A percentile compares a stretch with the other conserved stretches of the same genome.
Evolutionary conservation across 2,888 invertebrate species (phyloP).

Genomic region (Keiferia lycopersicella): DNA sequence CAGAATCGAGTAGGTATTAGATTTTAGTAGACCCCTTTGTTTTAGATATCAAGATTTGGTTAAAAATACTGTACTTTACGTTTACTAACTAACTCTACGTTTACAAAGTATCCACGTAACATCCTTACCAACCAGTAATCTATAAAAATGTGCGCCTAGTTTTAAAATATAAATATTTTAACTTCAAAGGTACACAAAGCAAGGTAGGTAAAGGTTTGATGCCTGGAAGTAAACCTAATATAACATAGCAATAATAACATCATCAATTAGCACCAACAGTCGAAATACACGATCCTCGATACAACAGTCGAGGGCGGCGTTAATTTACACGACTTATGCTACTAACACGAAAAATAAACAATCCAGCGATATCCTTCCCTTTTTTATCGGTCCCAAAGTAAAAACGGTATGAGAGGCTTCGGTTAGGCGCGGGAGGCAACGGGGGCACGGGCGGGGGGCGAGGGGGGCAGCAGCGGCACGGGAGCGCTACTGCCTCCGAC

Average conservation of each 20-base stretch:
- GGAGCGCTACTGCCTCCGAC: slow-evolving; percentile 79
- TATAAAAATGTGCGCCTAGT: too few relatives aligned
- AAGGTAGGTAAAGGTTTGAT: too few relatives aligned
- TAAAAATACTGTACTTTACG: too few relatives aligned
- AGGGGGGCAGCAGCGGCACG: slow-evolving; percentile 56
- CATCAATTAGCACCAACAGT: slow-evolving; percentile 58
- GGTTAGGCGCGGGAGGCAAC: slow-evolving; percentile 40
- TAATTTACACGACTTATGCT: slow-evolving; percentile 77
- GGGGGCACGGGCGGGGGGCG: slow-evolving; percentile 37
- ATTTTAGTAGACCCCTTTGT: too few relatives aligned
- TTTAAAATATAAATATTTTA: not conserved
- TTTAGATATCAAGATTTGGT: too few relatives aligned
- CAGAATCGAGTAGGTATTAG: too few relatives aligned
- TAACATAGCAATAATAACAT: slow-evolving; percentile 38
- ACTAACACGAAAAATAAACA: slow-evolving; percentile 80
- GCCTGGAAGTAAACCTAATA: not conserved
- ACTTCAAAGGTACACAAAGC: not conserved
- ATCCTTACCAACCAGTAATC: too few relatives aligned
- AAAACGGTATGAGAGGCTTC: slow-evolving; percentile 71
- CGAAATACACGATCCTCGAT: slow-evolving; percentile 61
- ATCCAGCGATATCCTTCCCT: slow-evolving; percentile 73
- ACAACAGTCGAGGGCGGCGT: slow-evolving; percentile 62
- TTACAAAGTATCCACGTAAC: too few relatives aligned
- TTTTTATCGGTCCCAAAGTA: slow-evolving; percentile 75
- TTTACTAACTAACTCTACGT: too few relatives aligned